phyloP scores from a whole-genome alignment of 2,888 invertebrate genomes.

The Ophion obscuratus region DNA sequence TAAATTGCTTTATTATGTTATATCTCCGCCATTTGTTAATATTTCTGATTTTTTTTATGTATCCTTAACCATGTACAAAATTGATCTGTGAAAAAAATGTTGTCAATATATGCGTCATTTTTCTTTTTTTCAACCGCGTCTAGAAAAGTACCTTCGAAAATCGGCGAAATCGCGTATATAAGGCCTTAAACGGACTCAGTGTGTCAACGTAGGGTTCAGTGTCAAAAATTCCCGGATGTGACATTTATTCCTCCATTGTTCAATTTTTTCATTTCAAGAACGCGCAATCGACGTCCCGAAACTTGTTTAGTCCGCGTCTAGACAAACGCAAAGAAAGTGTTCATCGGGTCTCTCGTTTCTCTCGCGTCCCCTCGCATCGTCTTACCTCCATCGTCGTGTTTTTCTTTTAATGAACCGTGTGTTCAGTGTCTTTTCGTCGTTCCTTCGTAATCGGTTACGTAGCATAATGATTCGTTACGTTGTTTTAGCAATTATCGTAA shows the following conservation, averaged over 20 bases:
- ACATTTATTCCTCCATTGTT: not conserved
- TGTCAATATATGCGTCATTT: too few species aligned
- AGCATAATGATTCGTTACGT: slow-evolving; percentile 42
- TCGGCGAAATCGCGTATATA: too few species aligned
- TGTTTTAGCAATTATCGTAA: slow-evolving; percentile 72
- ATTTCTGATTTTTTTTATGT: too few species aligned
- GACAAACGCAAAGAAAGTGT: not conserved
- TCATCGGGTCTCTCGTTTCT: slow-evolving; percentile 8
- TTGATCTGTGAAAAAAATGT: too few species aligned
- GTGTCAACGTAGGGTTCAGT: too few species aligned
- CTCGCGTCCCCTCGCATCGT: slow-evolving; percentile 50
- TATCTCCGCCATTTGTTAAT: too few species aligned
- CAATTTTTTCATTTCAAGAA: not conserved
- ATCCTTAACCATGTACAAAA: too few species aligned
- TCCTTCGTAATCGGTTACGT: slow-evolving; percentile 44
- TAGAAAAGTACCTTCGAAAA: too few species aligned
- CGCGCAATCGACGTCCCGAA: not conserved
- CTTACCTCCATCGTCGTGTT: slow-evolving; percentile 24
- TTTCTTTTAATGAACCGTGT: slow-evolving; percentile 36
- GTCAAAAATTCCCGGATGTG: too few species aligned
- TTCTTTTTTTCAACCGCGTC: too few species aligned
- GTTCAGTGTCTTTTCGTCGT: slow-evolving; percentile 28
- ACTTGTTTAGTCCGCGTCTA: not conserved
- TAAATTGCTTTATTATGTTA: too few species aligned
- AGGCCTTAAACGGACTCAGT: too few species aligned